Conservation (phyloP, 2,888 invertebrate genomes). For the Brenthis daphne region DNA sequence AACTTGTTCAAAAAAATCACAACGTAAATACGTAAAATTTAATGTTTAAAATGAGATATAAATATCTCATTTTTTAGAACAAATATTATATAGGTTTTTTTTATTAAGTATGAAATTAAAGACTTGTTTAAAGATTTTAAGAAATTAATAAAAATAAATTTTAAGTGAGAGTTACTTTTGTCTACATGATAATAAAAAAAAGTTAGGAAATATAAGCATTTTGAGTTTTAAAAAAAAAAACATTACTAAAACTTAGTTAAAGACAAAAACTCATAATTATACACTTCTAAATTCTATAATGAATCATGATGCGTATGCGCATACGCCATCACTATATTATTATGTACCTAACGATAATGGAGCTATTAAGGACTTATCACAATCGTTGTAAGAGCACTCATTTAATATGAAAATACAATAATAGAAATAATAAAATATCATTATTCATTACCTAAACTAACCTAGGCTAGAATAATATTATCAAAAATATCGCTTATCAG, state of each 20-base stretch:
- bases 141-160: too few species aligned
- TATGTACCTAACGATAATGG: constrained; percentile 10
- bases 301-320: constrained; percentile 16
- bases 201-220: too few species aligned
- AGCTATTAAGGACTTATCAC: constrained; percentile 3
- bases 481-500: not conserved
- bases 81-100: too few species aligned
- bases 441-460: not conserved
- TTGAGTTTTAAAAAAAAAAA: not conserved
- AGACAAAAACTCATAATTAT: not conserved
- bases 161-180: not conserved
- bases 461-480: not conserved
- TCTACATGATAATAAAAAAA: not conserved
- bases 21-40: too few species aligned
- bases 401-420: constrained; percentile 2
- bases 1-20: too few species aligned
- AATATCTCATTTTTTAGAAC: too few species aligned
- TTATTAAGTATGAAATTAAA: too few species aligned
- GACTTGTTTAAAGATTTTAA: too few species aligned
- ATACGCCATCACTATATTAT: not conserved
- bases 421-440: not conserved
- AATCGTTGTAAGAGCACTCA: not conserved
- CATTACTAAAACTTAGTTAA: not conserved
- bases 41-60: too few species aligned
- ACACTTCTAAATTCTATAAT: constrained; percentile 14